Base-by-base conservation (phyloP, 2,113 vertebrate species). In the Ammodramus savannarum region DNA sequence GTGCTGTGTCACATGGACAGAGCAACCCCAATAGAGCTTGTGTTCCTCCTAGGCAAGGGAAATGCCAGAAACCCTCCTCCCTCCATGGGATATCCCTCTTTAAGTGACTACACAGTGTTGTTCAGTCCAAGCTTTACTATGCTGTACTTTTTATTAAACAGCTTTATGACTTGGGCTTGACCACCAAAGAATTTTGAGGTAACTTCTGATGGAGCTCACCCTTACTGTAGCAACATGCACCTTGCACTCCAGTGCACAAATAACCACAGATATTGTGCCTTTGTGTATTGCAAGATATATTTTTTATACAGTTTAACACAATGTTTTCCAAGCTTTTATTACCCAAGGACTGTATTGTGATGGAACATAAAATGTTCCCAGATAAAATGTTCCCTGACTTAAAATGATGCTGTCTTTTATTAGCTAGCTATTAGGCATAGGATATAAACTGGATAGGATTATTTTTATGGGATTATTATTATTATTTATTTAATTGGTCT, bases 301-400 rank as follows among this genome's bases (percentile, higher is more conserved):
- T 72, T 61, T 57, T 20, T 54, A 46, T 46, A 31, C 4, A 4
- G 8, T 58, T 75, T 44, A 52, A 39, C 4, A 18, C 9, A 21
- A 7, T 59, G 58, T 89, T 87, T 67, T 39, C 29, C 13, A 55
- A 82, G 44, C 6, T 63, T 93, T 85, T 75, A 22, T 83, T 44
- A n/a, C 27, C 3, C 6, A 25, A 36, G 13, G 36, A 26, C 34
- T 87, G 7, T 55, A 31, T 55, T 0, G 0, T 68, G 77, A 39
- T 57, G 27, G 43, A 82, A 73, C 15, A 8, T 13, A 29, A 57
- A 57, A 57, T 57, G 32, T 55, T 55, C 19, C 31, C 31, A 55
- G 52, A 55, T 55, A 32, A 55, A 55, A 55, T 44, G 8, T 66
- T 66, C 16, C 25, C 21, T 27, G 21, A 76, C n/a, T 58, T 79